Conservation (phyloP, 2,797 vertebrate genomes). For the Syngnathus rostellatus region DNA sequence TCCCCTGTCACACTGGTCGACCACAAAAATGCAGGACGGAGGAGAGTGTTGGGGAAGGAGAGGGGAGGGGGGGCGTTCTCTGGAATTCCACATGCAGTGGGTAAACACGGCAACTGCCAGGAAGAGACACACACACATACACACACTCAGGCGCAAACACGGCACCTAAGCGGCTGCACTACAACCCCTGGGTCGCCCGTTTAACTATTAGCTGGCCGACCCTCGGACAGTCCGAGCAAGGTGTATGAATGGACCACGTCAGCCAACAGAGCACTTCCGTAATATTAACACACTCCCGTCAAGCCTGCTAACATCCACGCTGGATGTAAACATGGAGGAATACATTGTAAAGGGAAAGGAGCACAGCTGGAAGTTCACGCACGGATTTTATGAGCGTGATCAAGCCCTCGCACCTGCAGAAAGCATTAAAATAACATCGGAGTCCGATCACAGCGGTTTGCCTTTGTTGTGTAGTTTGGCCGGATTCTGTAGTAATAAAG, state of each 20-base stretch:
- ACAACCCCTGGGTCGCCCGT: slow-evolving; percentile 24
- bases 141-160: slow-evolving; percentile 63
- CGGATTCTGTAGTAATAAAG: slow-evolving; percentile 67
- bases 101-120: slow-evolving; percentile 80
- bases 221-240: slow-evolving; percentile 1
- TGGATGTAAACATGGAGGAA: not conserved
- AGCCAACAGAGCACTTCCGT: slow-evolving; percentile 12
- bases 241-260: slow-evolving; percentile 32
- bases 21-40: slow-evolving; percentile 91
- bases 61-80: slow-evolving; percentile 67
- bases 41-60: slow-evolving; percentile 65
- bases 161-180: slow-evolving; percentile 59
- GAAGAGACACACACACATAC: slow-evolving; percentile 47
- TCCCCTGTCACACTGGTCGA: slow-evolving; percentile 88
- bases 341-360: not conserved
- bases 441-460: slow-evolving; percentile 53
- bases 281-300: not conserved
- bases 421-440: slow-evolving; percentile 59
- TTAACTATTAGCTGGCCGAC: slow-evolving; percentile 19
- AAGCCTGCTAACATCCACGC: not conserved
- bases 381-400: slow-evolving; percentile 1
- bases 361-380: not conserved
- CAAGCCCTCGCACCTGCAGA: slow-evolving; percentile 28
- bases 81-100: slow-evolving; percentile 83
- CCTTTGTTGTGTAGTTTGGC: slow-evolving; percentile 69